Base-by-base conservation (phyloP, 2,888 invertebrate genomes). In the Chrysolina oricalcia region DNA sequence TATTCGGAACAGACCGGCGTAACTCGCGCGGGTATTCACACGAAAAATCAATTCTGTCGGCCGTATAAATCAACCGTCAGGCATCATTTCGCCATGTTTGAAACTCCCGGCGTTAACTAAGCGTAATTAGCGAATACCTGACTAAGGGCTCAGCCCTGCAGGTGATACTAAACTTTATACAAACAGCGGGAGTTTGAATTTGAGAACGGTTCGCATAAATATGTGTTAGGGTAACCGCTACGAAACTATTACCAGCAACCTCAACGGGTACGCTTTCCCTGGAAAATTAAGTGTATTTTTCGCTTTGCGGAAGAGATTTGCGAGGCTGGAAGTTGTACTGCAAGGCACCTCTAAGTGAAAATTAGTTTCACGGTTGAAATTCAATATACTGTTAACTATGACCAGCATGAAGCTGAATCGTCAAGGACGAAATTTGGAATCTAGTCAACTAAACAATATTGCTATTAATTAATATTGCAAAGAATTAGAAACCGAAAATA, bases 151-250 rank as follows among this genome's bases (percentile, higher is more conserved):
- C 35, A 50, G 53, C 56, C 65, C 70, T 62, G 67, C 66, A 74
- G 80, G 80, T 80, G 77, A 79, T 78, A 75, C 79, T 77, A 77
- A 81, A 81, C 80, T 81, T 81, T 80, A 75, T 76, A 79, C 79
- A 81, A 81, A 81, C 78, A 81, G 73, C 80, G 63, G 70, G 78
- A 79, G 78, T 80, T 75, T 77, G 77, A 79, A 81, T 81, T 79
- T 75, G 76, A 78, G 77, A 78, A 81, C 74, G 77, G 78, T 74
- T 78, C 79, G 77, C 81, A 79, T 79, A 79, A 77, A 81, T 79
- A 79, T 78, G 79, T 77, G 81, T 78, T 77, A 79, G 73, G 78
- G 76, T 75, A 75, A 75, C 75, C 75, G 41, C 75, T 43, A 46
- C 41, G 71, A 75, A 75, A 70, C 75, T 72, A 64, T 68, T 65